phyloP scores from a whole-genome alignment of 2,113 vertebrate genomes.

The Nanorana parkeri region DNA sequence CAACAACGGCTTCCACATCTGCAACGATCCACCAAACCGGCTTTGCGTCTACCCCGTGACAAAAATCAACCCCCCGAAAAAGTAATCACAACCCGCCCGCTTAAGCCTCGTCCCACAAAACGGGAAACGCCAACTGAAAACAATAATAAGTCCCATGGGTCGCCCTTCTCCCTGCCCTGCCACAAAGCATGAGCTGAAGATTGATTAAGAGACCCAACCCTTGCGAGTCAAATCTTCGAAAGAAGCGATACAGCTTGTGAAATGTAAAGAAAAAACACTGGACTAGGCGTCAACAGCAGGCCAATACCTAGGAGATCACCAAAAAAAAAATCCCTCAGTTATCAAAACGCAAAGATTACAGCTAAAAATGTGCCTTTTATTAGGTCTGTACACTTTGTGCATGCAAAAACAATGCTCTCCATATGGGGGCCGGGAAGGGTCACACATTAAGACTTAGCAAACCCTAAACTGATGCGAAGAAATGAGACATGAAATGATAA shows the following conservation, averaged over 20 bases:
- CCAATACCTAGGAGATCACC: conserved; percentile 20
- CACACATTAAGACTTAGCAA: conserved; percentile 4
- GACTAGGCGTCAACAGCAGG: neutral
- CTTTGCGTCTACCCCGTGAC: too few species aligned
- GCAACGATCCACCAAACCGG: too few species aligned
- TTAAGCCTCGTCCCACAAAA: too few species aligned
- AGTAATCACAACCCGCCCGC: too few species aligned
- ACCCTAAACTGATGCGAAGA: neutral
- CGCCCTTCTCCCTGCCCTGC: neutral
- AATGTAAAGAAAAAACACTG: neutral
- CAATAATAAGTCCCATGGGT: too few species aligned
- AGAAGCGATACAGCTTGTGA: neutral
- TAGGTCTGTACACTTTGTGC: conserved; percentile 16
- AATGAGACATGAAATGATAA: neutral
- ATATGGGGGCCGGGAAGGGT: neutral
- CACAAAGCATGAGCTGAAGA: neutral
- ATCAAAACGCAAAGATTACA: conserved; percentile 1
- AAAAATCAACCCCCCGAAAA: too few species aligned
- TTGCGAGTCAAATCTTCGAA: neutral
- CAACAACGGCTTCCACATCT: too few species aligned
- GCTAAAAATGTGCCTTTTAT: conserved; percentile 35
- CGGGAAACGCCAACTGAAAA: too few species aligned
- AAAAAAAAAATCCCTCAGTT: neutral
- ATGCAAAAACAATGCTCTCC: conserved; percentile 17
- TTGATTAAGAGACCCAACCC: neutral